Conservation (phyloP, 1,140 invertebrate species). For the Adoxophyes honmai region DNA sequence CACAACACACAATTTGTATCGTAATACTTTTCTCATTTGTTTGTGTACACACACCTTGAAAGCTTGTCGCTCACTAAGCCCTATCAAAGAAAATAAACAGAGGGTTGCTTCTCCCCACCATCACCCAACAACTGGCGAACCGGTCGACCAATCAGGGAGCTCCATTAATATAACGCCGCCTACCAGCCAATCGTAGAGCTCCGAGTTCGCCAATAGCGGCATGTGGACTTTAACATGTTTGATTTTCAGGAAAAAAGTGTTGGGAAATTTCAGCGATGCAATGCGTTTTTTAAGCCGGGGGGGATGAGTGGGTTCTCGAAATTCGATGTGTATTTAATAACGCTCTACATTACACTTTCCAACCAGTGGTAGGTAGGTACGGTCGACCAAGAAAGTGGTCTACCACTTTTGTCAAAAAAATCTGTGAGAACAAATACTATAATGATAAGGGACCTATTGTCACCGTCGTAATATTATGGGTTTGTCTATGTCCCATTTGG, state of each 20-base stretch:
- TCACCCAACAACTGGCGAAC: slow-evolving; percentile 27
- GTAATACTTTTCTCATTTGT: slow-evolving; percentile 23
- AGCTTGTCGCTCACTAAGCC: slow-evolving; percentile 61
- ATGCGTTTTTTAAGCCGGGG: slow-evolving; percentile 22
- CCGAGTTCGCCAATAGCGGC: slow-evolving; percentile 37
- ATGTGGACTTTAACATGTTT: slow-evolving; percentile 33
- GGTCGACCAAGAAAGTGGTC: too few species aligned
- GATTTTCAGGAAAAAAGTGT: slow-evolving; percentile 55
- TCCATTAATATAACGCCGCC: slow-evolving; percentile 37
- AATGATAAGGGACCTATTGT: too few species aligned
- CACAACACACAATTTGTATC: slow-evolving; percentile 17
- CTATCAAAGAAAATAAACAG: slow-evolving; percentile 72
- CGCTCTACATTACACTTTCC: too few species aligned
- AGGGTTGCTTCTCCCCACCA: slow-evolving; percentile 58
- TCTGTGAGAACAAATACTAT: too few species aligned
- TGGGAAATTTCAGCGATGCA: slow-evolving; percentile 50
- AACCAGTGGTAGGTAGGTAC: too few species aligned
- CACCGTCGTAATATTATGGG: too few species aligned
- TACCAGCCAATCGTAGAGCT: slow-evolving; percentile 42
- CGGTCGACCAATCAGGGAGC: slow-evolving; percentile 33
- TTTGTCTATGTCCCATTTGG: too few species aligned
- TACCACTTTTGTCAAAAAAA: too few species aligned
- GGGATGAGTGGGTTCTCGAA: slow-evolving; percentile 7
- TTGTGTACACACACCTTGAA: slow-evolving; percentile 39
- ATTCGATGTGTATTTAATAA: too few species aligned